phyloP scores from a whole-genome alignment of 2,888 invertebrate genomes.

The Cantharis rustica region DNA sequence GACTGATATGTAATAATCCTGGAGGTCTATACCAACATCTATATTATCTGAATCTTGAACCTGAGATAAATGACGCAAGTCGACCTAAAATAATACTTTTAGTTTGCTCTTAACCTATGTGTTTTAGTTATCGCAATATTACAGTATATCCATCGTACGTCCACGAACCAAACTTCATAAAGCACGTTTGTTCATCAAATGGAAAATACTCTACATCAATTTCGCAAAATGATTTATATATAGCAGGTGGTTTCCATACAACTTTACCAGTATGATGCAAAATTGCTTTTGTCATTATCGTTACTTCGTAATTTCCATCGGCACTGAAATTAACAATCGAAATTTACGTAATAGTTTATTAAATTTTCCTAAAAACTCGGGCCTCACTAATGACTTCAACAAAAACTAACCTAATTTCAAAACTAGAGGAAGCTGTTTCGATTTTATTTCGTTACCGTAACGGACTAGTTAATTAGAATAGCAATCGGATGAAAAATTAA shows the following conservation, averaged over 20 bases:
- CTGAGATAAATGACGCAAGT: slow-evolving; percentile 86
- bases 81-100: slow-evolving; percentile 68
- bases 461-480: neutral
- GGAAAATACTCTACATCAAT: slow-evolving; percentile 95
- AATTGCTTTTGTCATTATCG: slow-evolving; percentile 97
- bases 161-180: slow-evolving; percentile 96
- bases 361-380: neutral
- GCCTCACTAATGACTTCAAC: neutral
- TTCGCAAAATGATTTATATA: slow-evolving; percentile 97
- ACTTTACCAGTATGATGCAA: slow-evolving; percentile 92
- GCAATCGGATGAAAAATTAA: neutral
- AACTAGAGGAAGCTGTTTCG: neutral
- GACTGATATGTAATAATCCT: slow-evolving; percentile 94
- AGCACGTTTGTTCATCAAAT: slow-evolving; percentile 93
- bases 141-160: slow-evolving; percentile 95
- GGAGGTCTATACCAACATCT: slow-evolving; percentile 88
- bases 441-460: neutral
- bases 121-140: slow-evolving; percentile 39
- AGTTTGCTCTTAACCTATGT: neutral
- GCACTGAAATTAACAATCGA: slow-evolving; percentile 66
- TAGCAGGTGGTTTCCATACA: slow-evolving; percentile 97
- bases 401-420: neutral
- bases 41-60: slow-evolving; percentile 86
- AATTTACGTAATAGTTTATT: neutral
- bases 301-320: slow-evolving; percentile 97